These are phyloP conservation scores for Sylvilagus bachmani DNA, from an alignment of 2,113 vertebrate species.

Conservation along the genomic window DNA sequence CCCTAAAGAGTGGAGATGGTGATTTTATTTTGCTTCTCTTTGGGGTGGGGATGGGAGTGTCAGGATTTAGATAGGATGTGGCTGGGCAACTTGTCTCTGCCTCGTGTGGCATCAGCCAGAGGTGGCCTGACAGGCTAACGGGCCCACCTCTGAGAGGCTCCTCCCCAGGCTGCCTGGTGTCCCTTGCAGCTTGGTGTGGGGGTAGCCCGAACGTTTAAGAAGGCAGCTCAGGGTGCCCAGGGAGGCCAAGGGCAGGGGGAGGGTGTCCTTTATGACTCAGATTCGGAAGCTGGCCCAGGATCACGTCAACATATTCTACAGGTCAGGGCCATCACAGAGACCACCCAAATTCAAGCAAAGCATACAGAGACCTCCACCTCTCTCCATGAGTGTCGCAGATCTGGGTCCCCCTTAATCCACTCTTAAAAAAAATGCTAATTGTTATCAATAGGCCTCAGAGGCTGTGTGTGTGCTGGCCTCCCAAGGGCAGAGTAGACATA, in stretches of 20 bases:
- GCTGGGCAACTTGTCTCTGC: background rate
- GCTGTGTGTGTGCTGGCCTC: background rate
- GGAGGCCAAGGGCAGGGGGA: background rate
- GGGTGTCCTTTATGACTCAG: background rate
- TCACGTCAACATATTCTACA: background rate
- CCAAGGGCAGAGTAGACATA: background rate
- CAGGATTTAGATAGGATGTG: background rate
- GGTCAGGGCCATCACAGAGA: background rate
- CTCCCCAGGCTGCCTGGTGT: accelerated
- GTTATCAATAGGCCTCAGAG: background rate
- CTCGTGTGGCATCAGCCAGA: background rate
- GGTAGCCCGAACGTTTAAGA: background rate
- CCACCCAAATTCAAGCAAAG: background rate
- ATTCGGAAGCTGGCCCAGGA: background rate
- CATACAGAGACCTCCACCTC: background rate
- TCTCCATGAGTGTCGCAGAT: background rate
- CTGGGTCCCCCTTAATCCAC: background rate
- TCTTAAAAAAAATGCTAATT: background rate
- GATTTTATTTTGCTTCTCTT: background rate
- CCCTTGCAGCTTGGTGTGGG: background rate
- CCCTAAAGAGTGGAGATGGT: background rate
- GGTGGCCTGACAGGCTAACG: too few relatives aligned
- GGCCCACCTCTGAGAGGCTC: background rate
- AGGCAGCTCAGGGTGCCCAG: background rate
- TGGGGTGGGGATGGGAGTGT: background rate